phyloP scores from a whole-genome alignment of 2,113 vertebrate species.

The Nettapus auritus region DNA sequence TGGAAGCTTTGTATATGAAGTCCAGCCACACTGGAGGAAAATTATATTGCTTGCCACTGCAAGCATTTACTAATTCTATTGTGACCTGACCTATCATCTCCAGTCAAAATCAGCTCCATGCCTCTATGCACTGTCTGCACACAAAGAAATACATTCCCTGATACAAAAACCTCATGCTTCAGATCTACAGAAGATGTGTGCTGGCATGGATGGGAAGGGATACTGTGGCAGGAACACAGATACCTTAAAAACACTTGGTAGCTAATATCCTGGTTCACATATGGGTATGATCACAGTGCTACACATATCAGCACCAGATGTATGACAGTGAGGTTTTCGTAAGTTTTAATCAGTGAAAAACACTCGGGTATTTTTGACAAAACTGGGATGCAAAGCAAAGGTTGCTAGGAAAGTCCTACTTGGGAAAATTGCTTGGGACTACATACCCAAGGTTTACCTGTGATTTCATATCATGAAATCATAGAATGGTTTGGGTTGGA shows the following conservation, averaged over 20 bases:
- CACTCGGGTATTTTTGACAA: not conserved
- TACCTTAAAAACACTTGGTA: not conserved
- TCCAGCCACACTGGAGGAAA: not conserved
- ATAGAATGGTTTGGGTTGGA: not conserved
- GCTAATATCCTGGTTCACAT: not conserved
- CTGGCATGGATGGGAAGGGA: not conserved
- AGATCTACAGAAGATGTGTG: not conserved
- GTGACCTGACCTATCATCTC: not conserved
- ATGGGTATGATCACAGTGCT: accelerated
- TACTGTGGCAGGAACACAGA: not conserved
- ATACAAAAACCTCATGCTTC: not conserved
- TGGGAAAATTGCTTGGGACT: not conserved
- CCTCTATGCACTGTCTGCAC: not conserved
- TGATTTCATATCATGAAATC: not conserved
- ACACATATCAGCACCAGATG: not conserved
- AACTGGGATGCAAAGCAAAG: not conserved
- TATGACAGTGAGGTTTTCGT: not conserved
- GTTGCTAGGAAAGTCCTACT: not conserved
- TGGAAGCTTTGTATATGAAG: not conserved
- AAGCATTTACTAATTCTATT: not conserved
- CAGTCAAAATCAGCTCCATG: not conserved
- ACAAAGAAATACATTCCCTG: not conserved
- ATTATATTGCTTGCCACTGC: not conserved
- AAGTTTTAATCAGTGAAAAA: not conserved
- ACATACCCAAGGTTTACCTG: not conserved